A percentile compares a stretch with the other conserved stretches of the same genome.
These are phyloP conservation scores for Drosophila yooni DNA, from an alignment of 2,888 invertebrate species.

Conservation along the genomic window DNA sequence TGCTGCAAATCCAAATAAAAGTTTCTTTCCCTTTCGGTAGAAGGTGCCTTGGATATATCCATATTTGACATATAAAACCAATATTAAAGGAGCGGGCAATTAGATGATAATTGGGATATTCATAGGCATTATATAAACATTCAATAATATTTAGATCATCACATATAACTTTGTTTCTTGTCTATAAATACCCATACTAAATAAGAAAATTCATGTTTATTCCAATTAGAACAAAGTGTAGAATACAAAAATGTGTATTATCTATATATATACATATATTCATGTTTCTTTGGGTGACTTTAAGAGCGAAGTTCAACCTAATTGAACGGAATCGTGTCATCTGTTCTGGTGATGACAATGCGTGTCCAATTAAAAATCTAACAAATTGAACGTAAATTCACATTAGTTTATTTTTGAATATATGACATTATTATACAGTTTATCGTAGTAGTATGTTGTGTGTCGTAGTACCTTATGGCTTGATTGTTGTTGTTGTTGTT, in stretches of 20 bases:
- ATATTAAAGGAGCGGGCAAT: background rate
- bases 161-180: background rate
- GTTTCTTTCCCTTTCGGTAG: background rate
- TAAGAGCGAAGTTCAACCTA: background rate
- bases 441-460: background rate
- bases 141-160: background rate
- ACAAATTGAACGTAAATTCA: background rate
- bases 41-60: background rate
- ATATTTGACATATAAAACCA: background rate
- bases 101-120: background rate
- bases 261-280: background rate
- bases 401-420: background rate
- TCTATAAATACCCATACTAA: background rate
- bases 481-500: background rate
- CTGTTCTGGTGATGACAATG: conserved; percentile 15
- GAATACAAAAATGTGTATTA: background rate
- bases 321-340: background rate
- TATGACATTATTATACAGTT: conserved; percentile 16
- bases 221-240: background rate
- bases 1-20: background rate
- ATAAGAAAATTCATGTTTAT: background rate
- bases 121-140: background rate
- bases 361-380: conserved; percentile 48
- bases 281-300: background rate
- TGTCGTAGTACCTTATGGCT: background rate